Base-by-base conservation (phyloP, 1,140 invertebrate species). In the Ruditapes philippinarum region DNA sequence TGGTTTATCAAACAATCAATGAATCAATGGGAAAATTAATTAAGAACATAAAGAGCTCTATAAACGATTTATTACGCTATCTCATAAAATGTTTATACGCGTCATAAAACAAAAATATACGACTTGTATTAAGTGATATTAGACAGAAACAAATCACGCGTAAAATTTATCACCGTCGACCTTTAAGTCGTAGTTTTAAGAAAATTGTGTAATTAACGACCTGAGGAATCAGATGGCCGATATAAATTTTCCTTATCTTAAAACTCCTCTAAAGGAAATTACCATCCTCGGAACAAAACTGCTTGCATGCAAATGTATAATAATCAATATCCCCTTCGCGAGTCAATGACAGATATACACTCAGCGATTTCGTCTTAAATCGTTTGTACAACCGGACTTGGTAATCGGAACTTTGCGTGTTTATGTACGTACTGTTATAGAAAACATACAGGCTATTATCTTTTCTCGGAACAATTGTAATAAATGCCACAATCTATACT, bases 241-340 rank as follows among this genome's bases (percentile, higher is more conserved):
- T 45, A 51, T 76, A 76, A 42, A 76, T 76, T 76, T 76, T 76
- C 73, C 40, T 76, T 76, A 76, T 76, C 73, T 76, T 9, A 4
- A n/a, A 28, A 25, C 11, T 45, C 73, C 25, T 40, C 40, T 51
- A 73, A 42, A 40, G 68, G 68, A 76, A 76, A 76, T 51, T 51
- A 1, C 25, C 73, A 49, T 25, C 38, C 12, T 38, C 36, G 3
- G 9, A 73, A 40, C 31, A 73, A 9, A 17, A 4, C 19, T 51
- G 40, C 9, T 51, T 51, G 73, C 73, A 76, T 51, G 73, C 38
- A 9, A 25, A 49, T 9, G 4, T 40, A 3, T 25, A 51, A 42
- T 3, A 49, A 76, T 76, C 73, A 76, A 76, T 76, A 76, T 7
- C 4, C n/a, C 40, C 28, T 45, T 28, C 42, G 22, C 9, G 3